Evolutionary conservation across 2,113 vertebrate species (phyloP), one percentile per base, ranked within the genome.

Genomic region (Symphodus melops): DNA sequence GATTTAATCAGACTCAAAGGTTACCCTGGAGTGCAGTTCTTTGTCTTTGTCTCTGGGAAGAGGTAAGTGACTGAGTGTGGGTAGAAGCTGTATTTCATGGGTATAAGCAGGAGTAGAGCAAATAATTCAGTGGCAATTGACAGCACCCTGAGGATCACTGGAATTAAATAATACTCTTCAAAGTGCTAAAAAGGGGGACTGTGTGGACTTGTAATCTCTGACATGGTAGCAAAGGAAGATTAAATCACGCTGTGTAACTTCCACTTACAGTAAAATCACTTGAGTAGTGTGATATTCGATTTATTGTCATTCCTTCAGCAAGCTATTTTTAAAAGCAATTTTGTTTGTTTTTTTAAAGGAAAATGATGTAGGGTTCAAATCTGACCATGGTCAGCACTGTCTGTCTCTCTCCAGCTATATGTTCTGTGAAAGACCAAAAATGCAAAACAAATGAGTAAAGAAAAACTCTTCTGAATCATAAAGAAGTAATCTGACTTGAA

Each of bases 141-240:
- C 75, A 85, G 80, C 60, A 48, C 72, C 77, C 63, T n/a, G 51
- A 83, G 82, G 86, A 89, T 68, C 63, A 60, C 33, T 44, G 54
- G 46, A 69, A 74, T 53, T 70, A 81, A 73, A 88, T 89, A 82
- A 89, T 85, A 88, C 88, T 79, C 77, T 86, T 53, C 33, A 55
- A 55, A 69, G 75, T 41, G 56, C 53, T 65, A 72, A 76, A 9
- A 19, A n/a, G 42, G 41, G 19, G 62, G 52, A 59, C 16, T 53
- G 62, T 19, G 76, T 12, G 54, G 53, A 72, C 21, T 58, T 68
- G 39, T 77, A 77, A 83, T 87, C 60, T 75, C 4, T 2, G 17
- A 54, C 63, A 75, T 16, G 65, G 65, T 60, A 41, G 72, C 61
- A 51, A 71, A 70, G 39, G 44, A 54, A 57, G 64, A 85, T 82